phyloP scores from a whole-genome alignment of 2,113 vertebrate genomes.

The Tricholaema leucomelas region DNA sequence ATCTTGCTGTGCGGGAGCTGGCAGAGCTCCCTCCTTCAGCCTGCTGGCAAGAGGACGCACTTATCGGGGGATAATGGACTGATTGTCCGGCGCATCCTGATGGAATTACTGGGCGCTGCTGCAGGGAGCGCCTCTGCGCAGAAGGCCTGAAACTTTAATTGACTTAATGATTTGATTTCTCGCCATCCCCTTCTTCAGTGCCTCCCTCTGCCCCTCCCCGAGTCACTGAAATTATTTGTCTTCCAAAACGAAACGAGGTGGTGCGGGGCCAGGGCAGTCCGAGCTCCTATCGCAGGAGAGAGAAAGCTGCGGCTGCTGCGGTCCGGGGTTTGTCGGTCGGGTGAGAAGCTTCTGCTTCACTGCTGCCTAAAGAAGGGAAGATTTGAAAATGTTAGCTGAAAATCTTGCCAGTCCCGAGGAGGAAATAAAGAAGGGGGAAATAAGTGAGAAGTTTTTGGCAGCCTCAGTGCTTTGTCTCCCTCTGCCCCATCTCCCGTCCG shows the following conservation, averaged over 20 bases:
- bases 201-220: slow-evolving; percentile 5
- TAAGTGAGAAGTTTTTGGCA: slow-evolving; percentile 8
- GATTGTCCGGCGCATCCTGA: slow-evolving; percentile 50
- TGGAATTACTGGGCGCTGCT: slow-evolving; percentile 51
- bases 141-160: slow-evolving; percentile 51
- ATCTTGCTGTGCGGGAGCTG: slow-evolving; percentile 46
- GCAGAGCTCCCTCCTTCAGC: slow-evolving; percentile 14
- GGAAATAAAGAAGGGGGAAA: slow-evolving; percentile 2
- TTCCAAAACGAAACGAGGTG: slow-evolving; percentile 25
- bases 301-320: neutral
- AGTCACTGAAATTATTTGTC: slow-evolving; percentile 36
- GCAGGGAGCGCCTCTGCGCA: neutral
- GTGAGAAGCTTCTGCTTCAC: neutral
- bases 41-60: slow-evolving; percentile 30
- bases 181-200: neutral
- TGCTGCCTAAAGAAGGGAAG: neutral
- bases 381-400: neutral
- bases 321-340: neutral
- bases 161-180: slow-evolving; percentile 57
- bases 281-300: neutral
- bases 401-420: neutral
- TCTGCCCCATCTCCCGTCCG: slow-evolving; percentile 12
- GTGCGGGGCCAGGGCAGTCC: neutral
- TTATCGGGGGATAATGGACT: slow-evolving; percentile 45
- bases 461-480: neutral